Conservation (phyloP, 2,113 vertebrate genomes). For the Periophthalmus modestus region DNA sequence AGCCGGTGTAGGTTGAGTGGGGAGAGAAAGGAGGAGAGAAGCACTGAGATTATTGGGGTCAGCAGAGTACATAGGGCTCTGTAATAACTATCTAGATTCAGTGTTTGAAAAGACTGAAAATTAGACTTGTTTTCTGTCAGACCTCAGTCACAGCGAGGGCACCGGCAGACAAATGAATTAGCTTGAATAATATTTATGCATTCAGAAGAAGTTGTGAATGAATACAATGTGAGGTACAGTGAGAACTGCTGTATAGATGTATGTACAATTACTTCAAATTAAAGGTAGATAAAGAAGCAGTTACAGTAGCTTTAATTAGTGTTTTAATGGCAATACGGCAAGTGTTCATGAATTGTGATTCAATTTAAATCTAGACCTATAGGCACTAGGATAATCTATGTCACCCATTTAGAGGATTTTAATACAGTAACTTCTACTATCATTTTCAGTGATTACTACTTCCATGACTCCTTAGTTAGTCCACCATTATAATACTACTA, state of each 20-base stretch:
- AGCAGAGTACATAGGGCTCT: slow-evolving; percentile 75
- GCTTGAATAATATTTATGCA: slow-evolving; percentile 52
- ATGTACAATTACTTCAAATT: background rate
- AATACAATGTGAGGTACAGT: slow-evolving; percentile 14
- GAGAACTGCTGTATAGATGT: background rate
- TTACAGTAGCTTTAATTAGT: too few species aligned
- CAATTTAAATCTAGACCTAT: background rate
- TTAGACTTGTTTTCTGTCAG: slow-evolving; percentile 57
- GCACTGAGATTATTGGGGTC: slow-evolving; percentile 66
- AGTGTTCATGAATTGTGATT: background rate
- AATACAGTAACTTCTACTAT: too few species aligned
- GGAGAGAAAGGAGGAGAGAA: slow-evolving; percentile 26
- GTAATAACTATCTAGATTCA: slow-evolving; percentile 69
- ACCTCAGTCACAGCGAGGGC: slow-evolving; percentile 60
- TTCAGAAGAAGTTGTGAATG: slow-evolving; percentile 26
- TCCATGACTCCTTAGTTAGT: too few species aligned
- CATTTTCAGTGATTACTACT: too few species aligned
- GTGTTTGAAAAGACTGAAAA: slow-evolving; percentile 39
- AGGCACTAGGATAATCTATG: too few species aligned
- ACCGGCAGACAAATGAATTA: slow-evolving; percentile 60
- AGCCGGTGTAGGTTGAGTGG: slow-evolving; percentile 7
- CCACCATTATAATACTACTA: too few species aligned
- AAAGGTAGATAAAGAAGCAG: background rate
- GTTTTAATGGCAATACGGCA: too few species aligned
- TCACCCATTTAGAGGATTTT: too few species aligned